Percentiles rank a stretch among this genome's conserved stretches.
Conservation (phyloP, 2,113 vertebrate species). For the Ciconia boyciana region DNA sequence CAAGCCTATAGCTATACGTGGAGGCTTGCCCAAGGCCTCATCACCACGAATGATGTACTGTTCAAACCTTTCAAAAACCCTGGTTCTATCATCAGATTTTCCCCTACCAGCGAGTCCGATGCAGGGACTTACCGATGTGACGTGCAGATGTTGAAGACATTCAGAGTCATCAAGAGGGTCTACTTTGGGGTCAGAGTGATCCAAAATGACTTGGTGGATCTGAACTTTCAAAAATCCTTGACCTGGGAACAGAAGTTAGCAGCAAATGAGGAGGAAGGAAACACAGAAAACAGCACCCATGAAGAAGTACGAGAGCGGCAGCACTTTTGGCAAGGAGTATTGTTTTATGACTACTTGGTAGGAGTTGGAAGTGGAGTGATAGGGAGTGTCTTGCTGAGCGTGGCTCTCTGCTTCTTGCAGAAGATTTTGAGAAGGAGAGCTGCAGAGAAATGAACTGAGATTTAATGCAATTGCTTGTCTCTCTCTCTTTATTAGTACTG, state of each 20-base stretch:
- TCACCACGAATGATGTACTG: conserved; percentile 77
- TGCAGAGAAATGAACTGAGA: background rate
- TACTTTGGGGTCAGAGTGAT: conserved; percentile 86
- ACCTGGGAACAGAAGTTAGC: conserved; percentile 53
- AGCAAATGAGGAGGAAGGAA: background rate
- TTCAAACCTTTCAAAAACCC: conserved; percentile 63
- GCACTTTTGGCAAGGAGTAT: background rate
- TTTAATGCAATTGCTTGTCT: background rate
- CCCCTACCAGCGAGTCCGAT: conserved; percentile 68
- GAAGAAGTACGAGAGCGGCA: background rate
- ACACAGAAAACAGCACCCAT: background rate
- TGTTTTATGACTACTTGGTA: background rate
- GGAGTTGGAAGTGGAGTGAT: background rate
- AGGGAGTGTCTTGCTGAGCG: background rate
- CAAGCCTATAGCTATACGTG: conserved; percentile 77
- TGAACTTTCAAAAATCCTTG: conserved; percentile 73
- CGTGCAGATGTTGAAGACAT: conserved; percentile 65
- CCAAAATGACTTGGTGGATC: conserved; percentile 48
- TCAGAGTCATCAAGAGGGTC: conserved; percentile 75
- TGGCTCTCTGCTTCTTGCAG: background rate
- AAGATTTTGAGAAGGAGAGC: background rate
- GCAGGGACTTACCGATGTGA: conserved; percentile 89
- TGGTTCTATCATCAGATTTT: conserved; percentile 60
- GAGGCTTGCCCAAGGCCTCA: conserved; percentile 77
- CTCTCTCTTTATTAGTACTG: background rate